Percentiles rank a stretch among this genome's conserved stretches.
phyloP scores from a whole-genome alignment of 2,888 invertebrate species.

The Ophion obscuratus region DNA sequence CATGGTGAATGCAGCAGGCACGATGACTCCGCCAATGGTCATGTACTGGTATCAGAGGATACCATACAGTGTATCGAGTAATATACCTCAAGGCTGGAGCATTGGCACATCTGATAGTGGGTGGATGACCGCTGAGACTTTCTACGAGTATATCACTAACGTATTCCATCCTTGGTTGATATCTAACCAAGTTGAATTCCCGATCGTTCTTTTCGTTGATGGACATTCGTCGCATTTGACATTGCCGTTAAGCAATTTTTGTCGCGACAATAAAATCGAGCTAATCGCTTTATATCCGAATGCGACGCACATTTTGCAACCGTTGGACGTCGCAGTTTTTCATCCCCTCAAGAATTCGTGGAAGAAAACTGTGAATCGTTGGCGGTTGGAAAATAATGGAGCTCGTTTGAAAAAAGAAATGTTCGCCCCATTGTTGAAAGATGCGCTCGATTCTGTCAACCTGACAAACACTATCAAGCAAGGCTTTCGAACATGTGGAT shows the following conservation, averaged over 20 bases:
- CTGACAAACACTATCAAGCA: constrained; percentile 67
- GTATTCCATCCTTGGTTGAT: constrained; percentile 78
- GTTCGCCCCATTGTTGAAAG: constrained; percentile 73
- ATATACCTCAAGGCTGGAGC: constrained; percentile 19
- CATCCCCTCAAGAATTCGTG: constrained; percentile 74
- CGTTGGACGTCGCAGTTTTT: constrained; percentile 79
- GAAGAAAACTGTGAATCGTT: constrained; percentile 72
- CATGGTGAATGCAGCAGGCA: constrained; percentile 61
- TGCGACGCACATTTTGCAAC: constrained; percentile 79
- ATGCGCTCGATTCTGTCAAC: constrained; percentile 67
- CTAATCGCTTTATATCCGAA: constrained; percentile 77
- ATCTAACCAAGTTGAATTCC: constrained; percentile 74
- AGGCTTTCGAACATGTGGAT: constrained; percentile 73
- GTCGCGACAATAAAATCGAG: constrained; percentile 76
- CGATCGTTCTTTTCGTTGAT: constrained; percentile 79
- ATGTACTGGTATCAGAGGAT: constrained; percentile 56
- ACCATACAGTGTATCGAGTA: constrained; percentile 16
- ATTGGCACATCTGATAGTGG: constrained; percentile 67
- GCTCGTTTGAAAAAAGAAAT: constrained; percentile 69
- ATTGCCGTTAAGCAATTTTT: constrained; percentile 78
- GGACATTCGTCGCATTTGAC: constrained; percentile 79
- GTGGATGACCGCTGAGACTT: constrained; percentile 81
- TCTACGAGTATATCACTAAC: constrained; percentile 79
- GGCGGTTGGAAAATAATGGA: constrained; percentile 72
- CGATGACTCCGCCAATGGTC: constrained; percentile 61